Evolutionary conservation across 1,140 invertebrate genomes (phyloP), one percentile per base, ranked within the genome.

Genomic region (Calephelis virginiensis): DNA sequence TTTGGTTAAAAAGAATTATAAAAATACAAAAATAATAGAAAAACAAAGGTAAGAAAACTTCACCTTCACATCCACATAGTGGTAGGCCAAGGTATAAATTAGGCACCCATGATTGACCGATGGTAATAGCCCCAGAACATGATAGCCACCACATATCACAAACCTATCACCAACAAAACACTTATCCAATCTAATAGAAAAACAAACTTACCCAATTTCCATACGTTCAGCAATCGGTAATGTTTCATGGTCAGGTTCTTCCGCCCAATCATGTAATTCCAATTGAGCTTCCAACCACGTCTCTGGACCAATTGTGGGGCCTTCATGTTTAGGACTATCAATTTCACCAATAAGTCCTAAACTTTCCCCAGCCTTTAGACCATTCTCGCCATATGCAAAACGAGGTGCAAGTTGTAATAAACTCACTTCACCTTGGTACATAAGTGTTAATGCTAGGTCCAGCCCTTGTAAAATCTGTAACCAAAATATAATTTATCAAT

Each of bases 401-500:
- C 97, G 92, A 8, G 96, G 90, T 72, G 94, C 92, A 65, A 97
- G 91, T 81, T 93, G 92, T 47, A 98, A 79, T 77, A 94, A 83
- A 64, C 95, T 94, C 69, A 93, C 85, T 92, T 98, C 97, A 9
- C 94, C 94, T 76, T 94, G 89, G 82, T 97, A 94, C 97, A 98
- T 98, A 64, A 98, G 86, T 6, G 95, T 94, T 61, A 98, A 78
- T 37, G 94, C 94, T 84, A 98, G 93, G 85, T 98, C 97, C 76
- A 97, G 78, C 40, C 97, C 97, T 94, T 96, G 93, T 62, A 95
- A 90, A 0, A 95, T 86, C 93, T 93, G 68, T 69, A 87, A 87
- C 0, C 12, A 50, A 53, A 10, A 50, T 12, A 61, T 45, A 43
- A 9, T n/a, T 17, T 17, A 56, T 28, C 6, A 17, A 17, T 56